Percentiles rank a stretch among this genome's conserved stretches.
These are phyloP conservation scores for Xiphophorus birchmanni DNA, from an alignment of 2,797 vertebrate species.

Conservation along the genomic window DNA sequence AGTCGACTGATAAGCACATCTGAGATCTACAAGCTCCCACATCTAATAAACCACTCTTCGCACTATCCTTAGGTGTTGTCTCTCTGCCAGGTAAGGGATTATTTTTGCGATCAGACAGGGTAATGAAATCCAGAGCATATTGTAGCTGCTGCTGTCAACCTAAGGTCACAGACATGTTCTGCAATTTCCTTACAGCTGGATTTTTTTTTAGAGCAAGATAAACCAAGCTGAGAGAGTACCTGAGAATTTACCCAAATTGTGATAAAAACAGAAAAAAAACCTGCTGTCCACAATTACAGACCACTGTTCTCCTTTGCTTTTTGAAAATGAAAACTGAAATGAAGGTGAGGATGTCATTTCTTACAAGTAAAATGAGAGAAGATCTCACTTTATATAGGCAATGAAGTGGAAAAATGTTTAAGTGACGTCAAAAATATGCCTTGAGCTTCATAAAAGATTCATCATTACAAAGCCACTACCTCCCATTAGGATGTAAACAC, in stretches of 20 bases:
- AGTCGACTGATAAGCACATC: slow-evolving; percentile 16
- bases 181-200: slow-evolving; percentile 12
- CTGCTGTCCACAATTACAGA: not conserved
- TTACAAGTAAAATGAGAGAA: not conserved
- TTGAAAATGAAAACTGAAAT: not conserved
- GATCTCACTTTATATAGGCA: not conserved
- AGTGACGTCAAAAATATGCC: not conserved
- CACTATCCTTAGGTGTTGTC: slow-evolving; percentile 18
- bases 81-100: slow-evolving; percentile 19
- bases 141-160: slow-evolving; percentile 25
- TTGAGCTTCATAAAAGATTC: not conserved
- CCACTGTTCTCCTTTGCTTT: not conserved
- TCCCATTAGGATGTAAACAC: too few relatives aligned
- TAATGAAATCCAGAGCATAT: slow-evolving; percentile 8
- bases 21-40: slow-evolving; percentile 28
- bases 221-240: not conserved
- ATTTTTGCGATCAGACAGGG: not conserved
- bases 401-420: not conserved
- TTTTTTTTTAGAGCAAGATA: not conserved
- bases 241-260: not conserved
- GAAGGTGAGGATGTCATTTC: not conserved
- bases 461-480: not conserved
- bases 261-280: slow-evolving; percentile 1
- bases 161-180: slow-evolving; percentile 8
- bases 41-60: slow-evolving; percentile 33